Evolutionary conservation across 2,888 invertebrate genomes (phyloP).

Genomic region (Diploptera punctata): DNA sequence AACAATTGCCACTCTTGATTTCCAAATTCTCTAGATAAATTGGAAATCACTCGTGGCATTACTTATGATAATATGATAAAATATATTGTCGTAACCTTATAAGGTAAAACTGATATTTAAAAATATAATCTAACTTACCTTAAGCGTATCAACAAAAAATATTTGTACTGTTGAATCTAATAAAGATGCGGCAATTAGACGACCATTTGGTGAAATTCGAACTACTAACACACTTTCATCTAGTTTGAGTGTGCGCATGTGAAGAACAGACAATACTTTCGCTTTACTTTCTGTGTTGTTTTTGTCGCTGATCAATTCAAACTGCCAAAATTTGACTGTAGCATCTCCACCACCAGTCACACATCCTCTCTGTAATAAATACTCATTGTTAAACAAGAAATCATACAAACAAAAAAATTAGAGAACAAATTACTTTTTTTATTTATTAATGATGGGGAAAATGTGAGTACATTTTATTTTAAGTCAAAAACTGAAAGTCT

Average conservation of each 20-base stretch:
- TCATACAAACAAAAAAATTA: too few relatives aligned
- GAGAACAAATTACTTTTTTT: too few relatives aligned
- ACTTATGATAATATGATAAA: too few relatives aligned
- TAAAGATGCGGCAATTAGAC: conserved; percentile 87
- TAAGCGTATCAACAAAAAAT: conserved; percentile 92
- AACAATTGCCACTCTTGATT: too few relatives aligned
- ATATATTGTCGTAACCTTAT: too few relatives aligned
- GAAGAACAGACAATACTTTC: conserved; percentile 76
- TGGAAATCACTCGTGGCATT: too few relatives aligned
- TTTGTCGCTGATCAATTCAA: conserved; percentile 78
- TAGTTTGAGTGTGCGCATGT: conserved; percentile 82
- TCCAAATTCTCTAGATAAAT: too few relatives aligned
- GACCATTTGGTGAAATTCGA: conserved; percentile 82
- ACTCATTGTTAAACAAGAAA: too few relatives aligned
- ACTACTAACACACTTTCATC: conserved; percentile 88
- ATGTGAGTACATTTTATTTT: too few relatives aligned
- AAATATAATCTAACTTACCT: conserved; percentile 62
- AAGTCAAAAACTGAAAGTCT: too few relatives aligned
- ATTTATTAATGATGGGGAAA: too few relatives aligned
- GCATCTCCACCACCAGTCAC: conserved; percentile 88
- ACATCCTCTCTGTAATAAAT: conserved; percentile 80
- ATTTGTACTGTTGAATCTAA: conserved; percentile 95
- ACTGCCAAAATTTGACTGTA: conserved; percentile 93
- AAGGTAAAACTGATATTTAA: too few relatives aligned
- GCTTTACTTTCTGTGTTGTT: conserved; percentile 50